Evolutionary conservation across 2,888 invertebrate genomes (phyloP).

Genomic region (Lasioglossum oenotherae): DNA sequence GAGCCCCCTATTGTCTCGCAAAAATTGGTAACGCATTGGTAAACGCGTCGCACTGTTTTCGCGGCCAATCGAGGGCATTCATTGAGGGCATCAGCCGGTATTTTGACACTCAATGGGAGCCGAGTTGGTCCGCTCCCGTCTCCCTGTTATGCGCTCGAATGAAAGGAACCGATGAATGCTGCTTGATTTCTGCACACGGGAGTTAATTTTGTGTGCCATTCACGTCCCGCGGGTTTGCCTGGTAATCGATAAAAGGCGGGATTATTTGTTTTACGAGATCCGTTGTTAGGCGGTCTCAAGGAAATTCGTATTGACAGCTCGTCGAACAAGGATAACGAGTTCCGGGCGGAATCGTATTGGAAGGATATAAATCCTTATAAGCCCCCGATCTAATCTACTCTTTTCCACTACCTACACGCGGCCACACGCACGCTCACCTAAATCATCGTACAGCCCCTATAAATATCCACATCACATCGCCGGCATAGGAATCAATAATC

Average conservation of each 20-base stretch:
- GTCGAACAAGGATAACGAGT: neutral
- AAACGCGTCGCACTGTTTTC: neutral
- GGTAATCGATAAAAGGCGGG: neutral
- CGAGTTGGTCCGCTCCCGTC: neutral
- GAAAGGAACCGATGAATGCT: neutral
- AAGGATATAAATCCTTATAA: neutral
- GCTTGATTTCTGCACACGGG: neutral
- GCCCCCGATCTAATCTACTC: neutral
- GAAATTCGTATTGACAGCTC: neutral
- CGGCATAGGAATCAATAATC: constrained; percentile 4
- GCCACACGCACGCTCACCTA: neutral
- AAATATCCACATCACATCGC: neutral
- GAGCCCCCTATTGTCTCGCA: neutral
- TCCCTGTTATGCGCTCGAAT: neutral
- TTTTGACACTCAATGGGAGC: neutral
- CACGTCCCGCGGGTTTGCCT: neutral
- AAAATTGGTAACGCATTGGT: neutral
- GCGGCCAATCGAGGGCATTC: neutral
- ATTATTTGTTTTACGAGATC: neutral
- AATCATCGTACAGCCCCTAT: constrained; percentile 1
- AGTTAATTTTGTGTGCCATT: neutral
- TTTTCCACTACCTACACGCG: neutral
- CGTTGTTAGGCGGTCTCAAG: neutral
- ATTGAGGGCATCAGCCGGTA: neutral
- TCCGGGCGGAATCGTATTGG: neutral